Evolutionary conservation across 1,140 invertebrate genomes (phyloP).

Genomic region (Drosophila insularis): DNA sequence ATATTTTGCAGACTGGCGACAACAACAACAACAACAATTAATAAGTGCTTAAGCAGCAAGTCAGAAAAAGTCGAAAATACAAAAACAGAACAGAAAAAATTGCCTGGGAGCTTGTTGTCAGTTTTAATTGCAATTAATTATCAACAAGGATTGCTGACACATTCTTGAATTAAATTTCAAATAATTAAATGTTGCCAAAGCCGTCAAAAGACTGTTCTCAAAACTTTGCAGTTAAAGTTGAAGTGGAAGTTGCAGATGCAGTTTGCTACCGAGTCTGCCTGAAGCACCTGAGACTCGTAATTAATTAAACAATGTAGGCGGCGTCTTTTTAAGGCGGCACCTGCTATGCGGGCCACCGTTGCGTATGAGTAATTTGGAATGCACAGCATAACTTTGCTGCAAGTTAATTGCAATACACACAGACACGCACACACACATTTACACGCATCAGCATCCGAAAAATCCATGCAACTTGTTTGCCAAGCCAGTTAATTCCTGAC

Average conservation of each 20-base stretch:
- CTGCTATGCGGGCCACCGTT: slow-evolving; percentile 30
- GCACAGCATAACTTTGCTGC: slow-evolving; percentile 54
- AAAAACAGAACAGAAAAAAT: not conserved
- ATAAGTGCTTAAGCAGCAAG: slow-evolving; percentile 43
- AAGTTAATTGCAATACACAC: slow-evolving; percentile 61
- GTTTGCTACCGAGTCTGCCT: slow-evolving; percentile 10
- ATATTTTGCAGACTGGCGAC: slow-evolving; percentile 43
- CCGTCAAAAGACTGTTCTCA: slow-evolving; percentile 12
- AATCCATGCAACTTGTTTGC: slow-evolving; percentile 8
- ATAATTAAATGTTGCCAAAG: slow-evolving; percentile 54
- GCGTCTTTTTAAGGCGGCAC: not conserved
- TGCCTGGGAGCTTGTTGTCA: slow-evolving; percentile 35
- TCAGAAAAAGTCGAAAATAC: not conserved
- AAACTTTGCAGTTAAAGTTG: slow-evolving; percentile 18
- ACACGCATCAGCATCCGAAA: not conserved
- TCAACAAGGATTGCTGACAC: slow-evolving; percentile 43
- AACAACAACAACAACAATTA: slow-evolving; percentile 28
- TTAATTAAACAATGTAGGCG: slow-evolving; percentile 71
- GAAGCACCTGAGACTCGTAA: slow-evolving; percentile 59
- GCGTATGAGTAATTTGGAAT: slow-evolving; percentile 46
- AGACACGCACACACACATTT: not conserved
- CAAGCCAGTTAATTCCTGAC: not conserved
- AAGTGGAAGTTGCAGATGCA: slow-evolving; percentile 19
- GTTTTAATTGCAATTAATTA: slow-evolving; percentile 62
- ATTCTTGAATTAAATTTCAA: slow-evolving; percentile 51